Percentiles rank a stretch among this genome's conserved stretches.
Conservation (phyloP, 92 coral and sea anemone species). For the Epizoanthus stellaris region DNA sequence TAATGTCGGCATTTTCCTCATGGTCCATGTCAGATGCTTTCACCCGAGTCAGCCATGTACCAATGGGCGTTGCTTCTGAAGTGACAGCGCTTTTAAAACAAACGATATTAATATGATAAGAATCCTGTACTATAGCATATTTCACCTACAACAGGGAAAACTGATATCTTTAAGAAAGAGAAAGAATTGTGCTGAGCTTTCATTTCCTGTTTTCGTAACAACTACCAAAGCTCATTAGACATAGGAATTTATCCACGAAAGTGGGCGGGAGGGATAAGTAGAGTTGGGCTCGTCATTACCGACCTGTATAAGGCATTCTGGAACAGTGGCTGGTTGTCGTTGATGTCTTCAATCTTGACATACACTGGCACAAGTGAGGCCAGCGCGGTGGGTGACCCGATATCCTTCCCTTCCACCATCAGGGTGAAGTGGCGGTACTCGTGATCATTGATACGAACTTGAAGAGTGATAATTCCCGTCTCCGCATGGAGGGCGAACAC, state of each 20-base stretch:
- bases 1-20: slow-evolving; percentile 67
- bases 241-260: too few relatives aligned
- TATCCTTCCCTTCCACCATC: slow-evolving; percentile 85
- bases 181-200: too few relatives aligned
- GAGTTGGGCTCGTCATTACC: background rate
- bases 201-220: too few relatives aligned
- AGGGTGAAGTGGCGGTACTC: slow-evolving; percentile 81
- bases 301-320: slow-evolving; percentile 77
- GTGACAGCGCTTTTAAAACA: slow-evolving; percentile 52
- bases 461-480: slow-evolving; percentile 79
- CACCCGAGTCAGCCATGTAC: slow-evolving; percentile 56
- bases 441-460: slow-evolving; percentile 70
- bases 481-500: slow-evolving; percentile 80
- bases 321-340: slow-evolving; percentile 87
- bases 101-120: background rate
- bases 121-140: background rate
- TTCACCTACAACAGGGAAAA: background rate
- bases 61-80: slow-evolving; percentile 70
- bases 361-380: slow-evolving; percentile 85
- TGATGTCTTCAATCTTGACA: slow-evolving; percentile 84
- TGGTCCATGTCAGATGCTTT: slow-evolving; percentile 73
- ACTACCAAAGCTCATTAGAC: too few relatives aligned
- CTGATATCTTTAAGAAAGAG: too few relatives aligned
- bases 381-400: slow-evolving; percentile 83
- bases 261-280: too few relatives aligned